Evolutionary conservation across 2,888 invertebrate genomes (phyloP), one percentile per base, ranked within the genome.

Genomic region (Synanthedon andrenaeformis): DNA sequence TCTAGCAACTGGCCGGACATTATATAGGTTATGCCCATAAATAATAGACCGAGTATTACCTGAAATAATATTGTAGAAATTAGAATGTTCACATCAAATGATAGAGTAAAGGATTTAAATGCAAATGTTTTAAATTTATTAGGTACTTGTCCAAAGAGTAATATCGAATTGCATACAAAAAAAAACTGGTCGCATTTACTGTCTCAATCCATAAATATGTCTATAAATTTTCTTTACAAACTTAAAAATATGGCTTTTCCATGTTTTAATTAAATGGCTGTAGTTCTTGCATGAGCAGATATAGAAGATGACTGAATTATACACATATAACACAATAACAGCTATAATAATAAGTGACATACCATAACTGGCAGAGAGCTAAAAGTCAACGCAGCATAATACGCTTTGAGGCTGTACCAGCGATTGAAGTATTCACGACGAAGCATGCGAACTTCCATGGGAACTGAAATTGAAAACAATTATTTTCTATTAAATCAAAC

Each of bases 1-100:
- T 94, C 93, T 59, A 91, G 64, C 1, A 94, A 90, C 70, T 94
- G 94, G 11, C 91, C 90, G 0, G 93, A 84, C 86, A 91, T 82
- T 2, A 84, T 42, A 64, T 91, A 92, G 0, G 87, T 76, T 48
- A 91, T 86, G 0, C 65, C 35, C 14, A 87, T 61, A 67, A 91
- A 91, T 51, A 89, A 52, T 1, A 84, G 52, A 1, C 87, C 86
- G 6, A 89, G 74, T 2, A 83, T 41, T 0, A 89, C 6, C 91
- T 91, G 78, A 12, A 77, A 72, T 45, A 56, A 53, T 55, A 52
- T 41, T 10, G 35, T 8, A 3, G 45, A 35, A 28, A 42, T 51
- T 54, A 51, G 48, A 28, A 42, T 28, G 12, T 10, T 35, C 3
- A 35, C 8, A 28, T 28, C 28, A 53, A 23, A 28, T 6, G n/a